These are phyloP conservation scores for Zelleria hepariella DNA, from an alignment of 2,888 invertebrate species.

Conservation along the genomic window DNA sequence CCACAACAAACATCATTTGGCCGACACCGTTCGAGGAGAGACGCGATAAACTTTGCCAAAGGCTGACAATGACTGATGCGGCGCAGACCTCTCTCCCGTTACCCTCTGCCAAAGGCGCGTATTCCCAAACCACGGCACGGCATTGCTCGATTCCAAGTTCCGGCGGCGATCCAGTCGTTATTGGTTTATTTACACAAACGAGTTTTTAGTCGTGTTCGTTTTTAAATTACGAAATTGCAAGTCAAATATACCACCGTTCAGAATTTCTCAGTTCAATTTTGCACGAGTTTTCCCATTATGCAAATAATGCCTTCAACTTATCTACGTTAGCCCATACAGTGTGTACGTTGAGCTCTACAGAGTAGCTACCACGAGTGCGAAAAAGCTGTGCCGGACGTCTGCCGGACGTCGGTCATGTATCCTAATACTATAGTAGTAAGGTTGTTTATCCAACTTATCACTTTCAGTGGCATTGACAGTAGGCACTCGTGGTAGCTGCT, in stretches of 20 bases:
- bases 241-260: neutral
- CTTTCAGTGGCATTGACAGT: no score
- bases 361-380: no score
- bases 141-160: neutral
- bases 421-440: no score
- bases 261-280: neutral
- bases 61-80: conserved; percentile 63
- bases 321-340: neutral
- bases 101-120: neutral
- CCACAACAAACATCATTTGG: conserved; percentile 56
- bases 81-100: conserved; percentile 9
- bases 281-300: neutral
- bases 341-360: neutral
- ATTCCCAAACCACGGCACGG: neutral
- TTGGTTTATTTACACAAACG: neutral
- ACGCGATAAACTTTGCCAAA: conserved; percentile 41
- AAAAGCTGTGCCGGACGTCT: no score
- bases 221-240: neutral
- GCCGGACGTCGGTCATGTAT: no score
- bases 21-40: conserved; percentile 32
- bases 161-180: neutral
- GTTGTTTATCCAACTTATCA: no score
- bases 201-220: neutral
- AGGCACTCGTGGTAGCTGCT: no score
- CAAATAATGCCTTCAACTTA: no score